Evolutionary conservation across 2,888 invertebrate genomes (phyloP), one percentile per base, ranked within the genome.

Genomic region (Sclerodermus sp.): DNA sequence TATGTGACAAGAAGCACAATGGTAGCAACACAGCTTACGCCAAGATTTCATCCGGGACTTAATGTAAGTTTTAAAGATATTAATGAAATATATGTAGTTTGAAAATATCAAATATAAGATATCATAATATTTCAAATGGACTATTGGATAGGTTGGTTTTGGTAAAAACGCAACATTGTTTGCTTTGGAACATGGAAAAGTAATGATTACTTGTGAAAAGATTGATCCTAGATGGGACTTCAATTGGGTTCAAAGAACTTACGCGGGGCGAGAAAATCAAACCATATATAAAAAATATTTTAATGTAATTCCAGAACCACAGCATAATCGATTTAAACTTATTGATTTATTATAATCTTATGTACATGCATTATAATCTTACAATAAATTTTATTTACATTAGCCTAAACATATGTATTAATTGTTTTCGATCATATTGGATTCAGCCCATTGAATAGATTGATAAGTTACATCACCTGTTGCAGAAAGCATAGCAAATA

Each of bases 271-370:
- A 49, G 80, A 86, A 65, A 79, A 83, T 1, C 84, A 85, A 61
- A 82, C 81, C 1, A 88, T 93, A 57, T 86, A 86, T 67, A 95
- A 94, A 74, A 93, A 93, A 70, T 91, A 93, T 73, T 91, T 86
- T 63, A 89, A 96, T 81, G 84, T 96, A 32, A 82, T 95, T 62
- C 88, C 93, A 0, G 81, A 87, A 53, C 85, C 87, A 18, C 88
- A 93, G 60, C 91, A 91, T 72, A 84, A 86, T 47, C 83, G 86
- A 62, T 95, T 95, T 74, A 89, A 86, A 70, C 80, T 93, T 43
- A 79, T 92, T 36, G 87, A 91, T 73, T 84, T 86, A 77, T 77
- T 90, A 51, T 91, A 82, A 77, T 68, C 57, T 37, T 42, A 47
- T 34, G 13, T 30, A 41, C 43, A 38, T 46, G 18, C 48, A 42